Evolutionary conservation across 2,113 vertebrate genomes (phyloP), one percentile per base, ranked within the genome.

Genomic region (Microcebus jonahi): DNA sequence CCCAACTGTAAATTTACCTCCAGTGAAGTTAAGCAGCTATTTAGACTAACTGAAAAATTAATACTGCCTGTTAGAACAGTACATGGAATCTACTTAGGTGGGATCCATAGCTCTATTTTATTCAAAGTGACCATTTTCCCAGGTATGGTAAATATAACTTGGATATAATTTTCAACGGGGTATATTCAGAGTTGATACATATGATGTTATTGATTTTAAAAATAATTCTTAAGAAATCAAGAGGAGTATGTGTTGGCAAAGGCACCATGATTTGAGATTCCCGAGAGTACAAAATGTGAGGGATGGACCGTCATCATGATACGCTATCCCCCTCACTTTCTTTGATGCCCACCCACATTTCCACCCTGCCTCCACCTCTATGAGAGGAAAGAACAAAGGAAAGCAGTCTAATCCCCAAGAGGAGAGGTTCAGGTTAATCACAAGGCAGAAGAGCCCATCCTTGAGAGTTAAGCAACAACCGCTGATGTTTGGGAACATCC

Each of bases 1-100:
- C 63, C 75, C 89, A 97, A 92, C 95, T 97, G 50, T 88, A 97
- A 98, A 96, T 96, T 98, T 97, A 96, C 81, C 87, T 97, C 83
- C 31, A 94, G 70, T 96, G 96, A 97, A 93, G 57, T 91, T 96
- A 97, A 98, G 95, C 48, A 96, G 94, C 96, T 98, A 93, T 97
- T 95, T 90, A 81, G 36, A 83, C 42, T 83, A 88, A 87, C 71
- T 75, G 75, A 85, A 95, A 90, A 85, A 68, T 90, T 85, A 86
- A 77, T 25, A 90, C 80, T 70, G 67, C 48, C 21, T 97, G 82
- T 94, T 85, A 53, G 70, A 91, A 63, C 10, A 95, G 59, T 50
- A 48, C 23, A 34, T 29, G 20, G 9, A 73, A 89, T 88, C 59
- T 75, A 48, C 12, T 81, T 81, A 76, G 13, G 39, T 68, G 34